Percentiles rank a stretch among this genome's conserved stretches.
phyloP scores from a whole-genome alignment of 1,140 invertebrate genomes.

The Sipha flava region DNA sequence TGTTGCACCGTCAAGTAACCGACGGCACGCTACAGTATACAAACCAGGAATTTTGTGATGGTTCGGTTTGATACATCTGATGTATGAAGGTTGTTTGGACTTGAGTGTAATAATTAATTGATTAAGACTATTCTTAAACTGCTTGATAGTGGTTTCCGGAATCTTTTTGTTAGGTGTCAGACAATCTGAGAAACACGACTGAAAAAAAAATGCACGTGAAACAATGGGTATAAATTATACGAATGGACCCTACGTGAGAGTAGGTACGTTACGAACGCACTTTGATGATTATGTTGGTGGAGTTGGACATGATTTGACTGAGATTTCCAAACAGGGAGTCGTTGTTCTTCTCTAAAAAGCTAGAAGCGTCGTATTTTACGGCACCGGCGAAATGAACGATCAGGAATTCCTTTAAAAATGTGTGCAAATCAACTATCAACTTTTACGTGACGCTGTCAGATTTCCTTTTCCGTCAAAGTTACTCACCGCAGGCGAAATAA shows the following conservation, averaged over 20 bases:
- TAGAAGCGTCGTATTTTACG: conserved; percentile 59
- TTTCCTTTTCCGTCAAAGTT: too few relatives aligned
- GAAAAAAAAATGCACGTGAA: conserved; percentile 59
- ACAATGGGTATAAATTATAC: too few relatives aligned
- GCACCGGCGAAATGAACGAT: conserved; percentile 61
- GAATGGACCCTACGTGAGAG: too few relatives aligned
- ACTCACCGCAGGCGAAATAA: neutral
- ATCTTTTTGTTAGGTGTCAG: neutral
- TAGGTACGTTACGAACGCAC: too few relatives aligned
- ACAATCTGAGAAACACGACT: conserved; percentile 39
- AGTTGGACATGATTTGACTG: conserved; percentile 56
- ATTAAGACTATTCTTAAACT: conserved; percentile 66
- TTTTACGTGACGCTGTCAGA: neutral
- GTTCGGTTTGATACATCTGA: conserved; percentile 71
- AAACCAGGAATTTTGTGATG: conserved; percentile 56
- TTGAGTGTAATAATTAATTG: conserved; percentile 61
- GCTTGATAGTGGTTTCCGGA: conserved; percentile 62
- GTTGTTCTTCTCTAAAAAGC: conserved; percentile 70
- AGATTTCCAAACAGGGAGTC: conserved; percentile 59
- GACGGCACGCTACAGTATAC: neutral
- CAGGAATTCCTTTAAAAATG: conserved; percentile 34
- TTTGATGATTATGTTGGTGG: conserved; percentile 3
- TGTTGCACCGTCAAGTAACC: too few relatives aligned
- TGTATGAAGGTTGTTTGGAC: conserved; percentile 64
- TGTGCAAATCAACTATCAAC: too few relatives aligned